Evolutionary conservation across 2,797 vertebrate genomes (phyloP), one percentile per base, ranked within the genome.

Genomic region (Microcaecilia unicolor): DNA sequence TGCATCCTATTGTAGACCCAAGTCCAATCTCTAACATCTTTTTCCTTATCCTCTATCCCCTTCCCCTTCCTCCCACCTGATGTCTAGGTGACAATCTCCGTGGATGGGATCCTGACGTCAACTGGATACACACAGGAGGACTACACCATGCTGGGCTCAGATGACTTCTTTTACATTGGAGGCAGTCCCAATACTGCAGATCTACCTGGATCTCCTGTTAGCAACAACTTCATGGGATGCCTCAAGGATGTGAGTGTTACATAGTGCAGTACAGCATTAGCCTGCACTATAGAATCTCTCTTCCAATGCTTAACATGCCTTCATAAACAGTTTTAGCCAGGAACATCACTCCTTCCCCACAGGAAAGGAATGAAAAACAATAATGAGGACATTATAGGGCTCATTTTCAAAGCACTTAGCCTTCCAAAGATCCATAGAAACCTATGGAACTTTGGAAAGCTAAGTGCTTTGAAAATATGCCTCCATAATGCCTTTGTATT

Each of bases 161-260:
- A 96, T 7, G 93, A 96, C 63, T 91, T 96, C 76, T 97, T 97
- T 84, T 97, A 94, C 61, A 89, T 97, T 3, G 93, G 93, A 15
- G 93, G 93, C 57, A 96, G 92, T 60, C 84, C 87, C 46, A 94
- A 92, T 81, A 93, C 92, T 0, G 92, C 92, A 0, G 92, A 95
- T 69, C 84, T 96, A 31, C 93, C 93, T 0, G 93, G 93, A 18
- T 97, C 92, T 2, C 89, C 90, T 0, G 88, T 95, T 76, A 95
- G 91, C 87, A 97, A 95, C 82, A 97, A 96, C 84, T 97, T 97
- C 73, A 91, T 93, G 88, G 93, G 93, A 61, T 97, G 93, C 60
- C 87, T 97, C 36, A 96, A 92, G 77, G 87, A 97, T n/a, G 93
- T 97, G 72, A 95, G 92, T 68, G 33, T 40, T 25, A 8, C 9